These are phyloP conservation scores for Campoletis sonorensis DNA, from an alignment of 1,140 invertebrate genomes.

Conservation along the genomic window DNA sequence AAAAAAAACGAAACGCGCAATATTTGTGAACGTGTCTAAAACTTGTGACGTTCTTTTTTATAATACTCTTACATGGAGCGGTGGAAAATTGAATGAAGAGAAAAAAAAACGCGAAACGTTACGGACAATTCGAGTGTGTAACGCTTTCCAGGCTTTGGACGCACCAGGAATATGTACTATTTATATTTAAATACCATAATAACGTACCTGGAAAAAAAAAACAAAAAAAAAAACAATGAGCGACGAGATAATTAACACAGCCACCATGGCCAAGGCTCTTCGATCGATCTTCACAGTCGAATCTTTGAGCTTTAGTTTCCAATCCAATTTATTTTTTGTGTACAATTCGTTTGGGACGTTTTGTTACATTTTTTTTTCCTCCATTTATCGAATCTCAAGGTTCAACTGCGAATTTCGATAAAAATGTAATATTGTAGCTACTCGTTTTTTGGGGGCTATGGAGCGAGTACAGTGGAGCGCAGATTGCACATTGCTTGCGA, in stretches of 20 bases:
- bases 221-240: too few relatives aligned
- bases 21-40: too few relatives aligned
- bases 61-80: too few relatives aligned
- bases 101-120: too few relatives aligned
- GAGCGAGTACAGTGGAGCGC: neutral
- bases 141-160: too few relatives aligned
- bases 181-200: slow-evolving; percentile 14
- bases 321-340: neutral
- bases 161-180: slow-evolving; percentile 10
- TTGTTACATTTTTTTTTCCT: neutral
- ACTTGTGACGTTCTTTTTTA: too few relatives aligned
- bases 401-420: neutral
- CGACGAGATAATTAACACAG: neutral
- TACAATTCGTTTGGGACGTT: neutral
- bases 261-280: slow-evolving; percentile 20
- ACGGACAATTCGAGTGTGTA: neutral
- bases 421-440: slow-evolving; percentile 16
- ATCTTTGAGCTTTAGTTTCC: neutral
- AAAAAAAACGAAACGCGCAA: too few relatives aligned
- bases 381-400: neutral
- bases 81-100: too few relatives aligned
- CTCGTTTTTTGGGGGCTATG: neutral
- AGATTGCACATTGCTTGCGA: neutral
- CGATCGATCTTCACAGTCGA: neutral
- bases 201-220: slow-evolving; percentile 25